phyloP scores from a whole-genome alignment of 2,113 vertebrate genomes.

The Seriola dumerili region DNA sequence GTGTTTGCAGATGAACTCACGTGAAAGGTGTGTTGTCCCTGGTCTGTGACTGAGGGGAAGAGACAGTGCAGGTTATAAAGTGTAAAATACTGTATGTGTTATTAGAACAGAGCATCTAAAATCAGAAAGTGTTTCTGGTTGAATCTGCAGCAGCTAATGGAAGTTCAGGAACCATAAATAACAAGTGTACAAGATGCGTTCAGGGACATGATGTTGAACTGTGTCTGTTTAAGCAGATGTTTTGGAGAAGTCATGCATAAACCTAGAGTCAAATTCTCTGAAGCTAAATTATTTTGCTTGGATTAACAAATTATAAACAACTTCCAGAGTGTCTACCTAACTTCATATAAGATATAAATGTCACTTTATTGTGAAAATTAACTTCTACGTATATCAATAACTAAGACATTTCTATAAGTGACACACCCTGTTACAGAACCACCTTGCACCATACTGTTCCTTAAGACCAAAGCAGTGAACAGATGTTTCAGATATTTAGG shows the following conservation, averaged over 20 bases:
- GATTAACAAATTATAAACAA: neutral
- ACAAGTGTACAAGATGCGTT: neutral
- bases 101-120: neutral
- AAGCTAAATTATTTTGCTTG: neutral
- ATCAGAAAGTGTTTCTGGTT: neutral
- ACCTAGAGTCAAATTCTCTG: neutral
- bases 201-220: neutral
- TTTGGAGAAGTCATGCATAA: neutral
- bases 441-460: no score
- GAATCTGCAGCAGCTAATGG: neutral
- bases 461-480: neutral
- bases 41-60: constrained; percentile 82
- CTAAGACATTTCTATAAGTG: neutral
- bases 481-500: neutral
- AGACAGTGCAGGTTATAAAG: neutral
- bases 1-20: constrained; percentile 83
- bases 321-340: neutral
- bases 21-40: constrained; percentile 92
- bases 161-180: neutral
- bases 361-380: neutral
- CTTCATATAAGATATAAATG: neutral
- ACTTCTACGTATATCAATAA: neutral
- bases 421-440: neutral
- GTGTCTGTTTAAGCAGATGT: neutral
- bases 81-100: neutral